Evolutionary conservation across 1,140 invertebrate genomes (phyloP), one percentile per base, ranked within the genome.

Genomic region (Druon quercuslanigerum): DNA sequence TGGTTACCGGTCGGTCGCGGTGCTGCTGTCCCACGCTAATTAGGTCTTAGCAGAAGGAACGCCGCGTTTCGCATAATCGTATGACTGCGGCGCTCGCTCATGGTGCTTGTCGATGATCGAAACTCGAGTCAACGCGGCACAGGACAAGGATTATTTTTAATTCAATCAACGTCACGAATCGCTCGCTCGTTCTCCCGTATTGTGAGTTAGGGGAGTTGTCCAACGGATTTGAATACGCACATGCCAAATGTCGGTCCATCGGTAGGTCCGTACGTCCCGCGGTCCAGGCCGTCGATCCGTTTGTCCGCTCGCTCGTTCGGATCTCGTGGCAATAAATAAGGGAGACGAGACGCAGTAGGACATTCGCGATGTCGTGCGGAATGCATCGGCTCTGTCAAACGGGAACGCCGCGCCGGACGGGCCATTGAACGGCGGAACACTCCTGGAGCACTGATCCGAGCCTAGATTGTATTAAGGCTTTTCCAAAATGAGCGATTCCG

Each of bases 311-410:
- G 71, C 79, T 81, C 76, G 82, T 75, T 80, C 77, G 78, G 79
- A 87, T 87, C 87, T 85, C 84, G 82, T 82, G 83, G 88, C 83
- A 89, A 90, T 90, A 90, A 89, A 90, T 90, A 89, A 89, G 82
- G 85, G 83, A 87, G 84, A 88, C 85, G 82, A 88, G 86, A 88
- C 85, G 84, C 84, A 75, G 86, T 82, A 82, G 83, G 85, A 89
- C 88, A 87, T 86, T 88, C 87, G 88, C 85, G 83, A 88, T 89
- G 87, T 90, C 87, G 83, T 84, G 83, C 84, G 86, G 88, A 88
- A 89, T 89, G 88, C 88, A 89, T 87, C 88, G 88, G 88, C 88
- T 88, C 81, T 76, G 85, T 84, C 85, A 85, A 86, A 84, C 85
- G 81, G 80, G 77, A 75, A 70, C 50, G 40, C 76, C 13, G 71